These are phyloP conservation scores for Rhinichthys klamathensis DNA, from an alignment of 2,113 vertebrate genomes.

Conservation along the genomic window DNA sequence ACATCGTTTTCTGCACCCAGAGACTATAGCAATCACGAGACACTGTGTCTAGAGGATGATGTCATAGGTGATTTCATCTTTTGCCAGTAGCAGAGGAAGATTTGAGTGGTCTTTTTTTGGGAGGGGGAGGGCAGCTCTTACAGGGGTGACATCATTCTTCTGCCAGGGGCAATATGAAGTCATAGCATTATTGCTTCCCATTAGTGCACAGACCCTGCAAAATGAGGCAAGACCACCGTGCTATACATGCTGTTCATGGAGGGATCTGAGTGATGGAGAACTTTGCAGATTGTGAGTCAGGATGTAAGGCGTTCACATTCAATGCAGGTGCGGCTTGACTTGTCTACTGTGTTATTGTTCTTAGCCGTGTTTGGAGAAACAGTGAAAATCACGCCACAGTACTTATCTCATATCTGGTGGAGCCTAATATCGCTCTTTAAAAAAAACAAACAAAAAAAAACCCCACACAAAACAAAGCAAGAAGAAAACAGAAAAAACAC, in stretches of 20 bases:
- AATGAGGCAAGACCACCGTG: conserved; percentile 8
- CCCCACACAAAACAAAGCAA: too few species aligned
- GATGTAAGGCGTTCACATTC: too few species aligned
- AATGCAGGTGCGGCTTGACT: too few species aligned
- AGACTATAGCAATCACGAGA: neutral
- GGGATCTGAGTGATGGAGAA: neutral
- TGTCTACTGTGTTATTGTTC: too few species aligned
- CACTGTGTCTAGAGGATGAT: conserved; percentile 45
- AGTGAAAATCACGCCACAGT: too few species aligned
- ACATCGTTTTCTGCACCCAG: too few species aligned
- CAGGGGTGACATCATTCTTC: conserved; percentile 53
- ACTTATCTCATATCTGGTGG: too few species aligned
- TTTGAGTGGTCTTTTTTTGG: conserved; percentile 27
- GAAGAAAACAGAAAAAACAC: too few species aligned
- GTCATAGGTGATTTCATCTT: conserved; percentile 49
- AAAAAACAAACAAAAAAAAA: too few species aligned
- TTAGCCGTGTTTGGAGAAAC: too few species aligned
- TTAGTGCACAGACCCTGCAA: neutral
- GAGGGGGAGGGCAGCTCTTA: neutral
- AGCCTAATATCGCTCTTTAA: too few species aligned
- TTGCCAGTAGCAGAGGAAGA: neutral
- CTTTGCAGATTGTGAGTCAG: too few species aligned
- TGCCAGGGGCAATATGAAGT: neutral
- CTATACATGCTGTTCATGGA: conserved; percentile 4
- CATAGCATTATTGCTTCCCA: conserved; percentile 12